These are phyloP conservation scores for Orchesella flavescens DNA, from an alignment of 2,888 invertebrate genomes.

Conservation along the genomic window DNA sequence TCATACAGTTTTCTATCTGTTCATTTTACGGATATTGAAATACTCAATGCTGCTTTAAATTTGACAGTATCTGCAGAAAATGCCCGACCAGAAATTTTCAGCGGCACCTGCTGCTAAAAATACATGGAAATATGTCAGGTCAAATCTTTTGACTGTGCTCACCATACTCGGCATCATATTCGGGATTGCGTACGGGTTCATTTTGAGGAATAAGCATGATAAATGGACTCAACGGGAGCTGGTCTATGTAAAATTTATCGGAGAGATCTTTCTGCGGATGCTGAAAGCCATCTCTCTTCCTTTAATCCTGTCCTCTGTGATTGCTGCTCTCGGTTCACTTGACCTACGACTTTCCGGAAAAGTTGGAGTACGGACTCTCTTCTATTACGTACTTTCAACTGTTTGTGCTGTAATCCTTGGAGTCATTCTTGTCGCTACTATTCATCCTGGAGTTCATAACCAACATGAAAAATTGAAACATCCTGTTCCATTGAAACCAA, in stretches of 20 bases:
- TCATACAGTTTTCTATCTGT: too few relatives aligned
- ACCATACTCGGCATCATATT: slow-evolving; percentile 87
- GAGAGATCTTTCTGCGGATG: slow-evolving; percentile 96
- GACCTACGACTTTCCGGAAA: slow-evolving; percentile 92
- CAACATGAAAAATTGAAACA: slow-evolving; percentile 70
- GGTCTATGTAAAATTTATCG: slow-evolving; percentile 95
- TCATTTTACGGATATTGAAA: too few relatives aligned
- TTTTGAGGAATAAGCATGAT: slow-evolving; percentile 77
- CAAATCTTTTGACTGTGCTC: slow-evolving; percentile 86
- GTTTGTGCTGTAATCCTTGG: slow-evolving; percentile 91
- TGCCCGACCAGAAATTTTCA: neutral
- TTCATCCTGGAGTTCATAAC: slow-evolving; percentile 81
- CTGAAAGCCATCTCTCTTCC: slow-evolving; percentile 95
- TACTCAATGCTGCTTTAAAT: too few relatives aligned
- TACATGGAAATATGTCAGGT: slow-evolving; percentile 77
- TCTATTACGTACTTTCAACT: slow-evolving; percentile 94
- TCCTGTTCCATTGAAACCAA: slow-evolving; percentile 53
- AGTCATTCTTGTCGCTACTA: slow-evolving; percentile 90
- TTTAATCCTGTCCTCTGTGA: slow-evolving; percentile 89
- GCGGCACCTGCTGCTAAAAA: slow-evolving; percentile 44
- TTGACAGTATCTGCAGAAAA: too few relatives aligned
- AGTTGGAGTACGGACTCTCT: slow-evolving; percentile 88
- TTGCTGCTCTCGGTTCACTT: slow-evolving; percentile 92
- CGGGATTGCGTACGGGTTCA: slow-evolving; percentile 84
- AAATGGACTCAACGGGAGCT: slow-evolving; percentile 87